These are phyloP conservation scores for Micropoecilia bifurca DNA, from an alignment of 2,797 vertebrate genomes.

Conservation along the genomic window DNA sequence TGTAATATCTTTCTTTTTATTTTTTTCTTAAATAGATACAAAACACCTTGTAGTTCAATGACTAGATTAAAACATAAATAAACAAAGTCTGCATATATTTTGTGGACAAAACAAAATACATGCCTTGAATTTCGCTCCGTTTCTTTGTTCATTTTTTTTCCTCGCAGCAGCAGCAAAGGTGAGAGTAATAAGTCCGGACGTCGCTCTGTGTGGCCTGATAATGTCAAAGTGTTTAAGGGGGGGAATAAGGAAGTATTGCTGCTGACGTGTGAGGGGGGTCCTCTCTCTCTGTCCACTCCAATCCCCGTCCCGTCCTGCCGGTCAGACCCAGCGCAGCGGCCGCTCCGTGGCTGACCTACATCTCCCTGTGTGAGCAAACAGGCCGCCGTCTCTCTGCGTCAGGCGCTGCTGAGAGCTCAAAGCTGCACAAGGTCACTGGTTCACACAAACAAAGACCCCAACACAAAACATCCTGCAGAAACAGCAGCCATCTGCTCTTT, in stretches of 20 bases:
- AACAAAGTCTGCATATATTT: background rate
- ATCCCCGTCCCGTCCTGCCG: constrained; percentile 71
- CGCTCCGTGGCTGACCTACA: constrained; percentile 75
- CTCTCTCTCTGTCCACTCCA: constrained; percentile 73
- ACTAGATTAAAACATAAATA: background rate
- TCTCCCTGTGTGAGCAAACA: constrained; percentile 73
- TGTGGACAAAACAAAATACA: constrained; percentile 36
- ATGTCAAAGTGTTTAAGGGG: constrained; percentile 84
- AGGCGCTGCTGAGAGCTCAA: constrained; percentile 73
- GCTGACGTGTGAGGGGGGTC: constrained; percentile 76
- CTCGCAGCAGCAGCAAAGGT: constrained; percentile 70
- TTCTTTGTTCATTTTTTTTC: constrained; percentile 69
- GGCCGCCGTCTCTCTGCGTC: constrained; percentile 68
- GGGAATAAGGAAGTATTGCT: constrained; percentile 65
- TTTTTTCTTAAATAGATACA: constrained; percentile 19
- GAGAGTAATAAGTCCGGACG: constrained; percentile 91
- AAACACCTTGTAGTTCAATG: background rate
- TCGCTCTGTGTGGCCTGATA: constrained; percentile 88
- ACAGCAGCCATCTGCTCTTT: background rate
- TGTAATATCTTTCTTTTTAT: background rate
- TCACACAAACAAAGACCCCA: constrained; percentile 47
- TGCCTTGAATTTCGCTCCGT: constrained; percentile 6
- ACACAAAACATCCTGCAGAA: constrained; percentile 33
- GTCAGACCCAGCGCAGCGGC: constrained; percentile 37
- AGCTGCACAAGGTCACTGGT: constrained; percentile 72